Conservation (phyloP, 2,888 invertebrate species). For the Drosophila anceps region DNA sequence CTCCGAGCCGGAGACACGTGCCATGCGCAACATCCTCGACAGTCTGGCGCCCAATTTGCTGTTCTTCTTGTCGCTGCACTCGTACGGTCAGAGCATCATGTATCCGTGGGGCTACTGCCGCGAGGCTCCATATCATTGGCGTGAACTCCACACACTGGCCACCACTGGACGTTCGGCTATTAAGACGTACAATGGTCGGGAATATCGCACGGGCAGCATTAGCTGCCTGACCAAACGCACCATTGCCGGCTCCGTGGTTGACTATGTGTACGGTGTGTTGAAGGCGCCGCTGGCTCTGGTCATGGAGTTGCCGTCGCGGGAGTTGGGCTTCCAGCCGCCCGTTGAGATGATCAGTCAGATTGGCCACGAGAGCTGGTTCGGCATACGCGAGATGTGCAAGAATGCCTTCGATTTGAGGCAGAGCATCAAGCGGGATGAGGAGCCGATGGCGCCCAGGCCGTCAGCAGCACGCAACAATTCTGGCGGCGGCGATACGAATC, state of each 20-base stretch:
- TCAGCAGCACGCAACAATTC: not conserved
- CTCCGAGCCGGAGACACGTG: conserved; percentile 84
- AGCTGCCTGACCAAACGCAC: conserved; percentile 79
- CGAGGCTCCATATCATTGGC: conserved; percentile 75
- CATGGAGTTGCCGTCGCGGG: conserved; percentile 84
- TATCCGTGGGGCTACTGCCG: conserved; percentile 85
- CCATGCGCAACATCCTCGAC: conserved; percentile 80
- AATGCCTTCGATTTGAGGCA: conserved; percentile 71
- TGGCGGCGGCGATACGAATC: conserved; percentile 1
- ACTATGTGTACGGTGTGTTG: conserved; percentile 83
- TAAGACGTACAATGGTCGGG: conserved; percentile 80
- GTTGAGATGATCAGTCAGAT: conserved; percentile 80
- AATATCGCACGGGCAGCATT: conserved; percentile 84
- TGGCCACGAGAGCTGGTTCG: conserved; percentile 84
- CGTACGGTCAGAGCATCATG: conserved; percentile 84
- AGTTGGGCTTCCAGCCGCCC: conserved; percentile 84
- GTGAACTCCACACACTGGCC: conserved; percentile 81
- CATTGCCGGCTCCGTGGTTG: conserved; percentile 83
- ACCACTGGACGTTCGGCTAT: conserved; percentile 82
- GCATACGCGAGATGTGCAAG: conserved; percentile 85
- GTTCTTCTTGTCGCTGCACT: conserved; percentile 84
- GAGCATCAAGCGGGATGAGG: conserved; percentile 56
- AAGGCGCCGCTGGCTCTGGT: conserved; percentile 83
- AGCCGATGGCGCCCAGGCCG: conserved; percentile 44
- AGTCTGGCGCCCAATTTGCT: conserved; percentile 77